Base-by-base conservation (phyloP, 2,113 vertebrate genomes). In the Mirounga angustirostris region DNA sequence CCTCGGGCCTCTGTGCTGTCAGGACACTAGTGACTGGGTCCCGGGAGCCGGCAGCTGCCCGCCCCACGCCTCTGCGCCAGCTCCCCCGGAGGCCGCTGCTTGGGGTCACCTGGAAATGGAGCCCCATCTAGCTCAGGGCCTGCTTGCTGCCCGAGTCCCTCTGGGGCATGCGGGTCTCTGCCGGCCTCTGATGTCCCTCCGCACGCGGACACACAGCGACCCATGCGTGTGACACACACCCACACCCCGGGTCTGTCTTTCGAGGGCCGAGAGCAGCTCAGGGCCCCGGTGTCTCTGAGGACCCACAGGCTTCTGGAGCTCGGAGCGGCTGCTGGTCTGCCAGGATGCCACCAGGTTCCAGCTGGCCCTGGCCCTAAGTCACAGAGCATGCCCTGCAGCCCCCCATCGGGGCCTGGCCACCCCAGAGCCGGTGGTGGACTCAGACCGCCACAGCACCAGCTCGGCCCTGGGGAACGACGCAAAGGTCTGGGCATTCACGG, bases 1-100 rank as follows among this genome's bases (percentile, higher is more conserved):
- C 26, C 61, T 54, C 12, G 1, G 40, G 21, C 46, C 8, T 89
- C 24, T 8, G 12, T 8, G 26, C 78, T 6, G 0, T 30, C 3
- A 0, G 18, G 80, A 30, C 30, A 9, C 11, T 22, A 4, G 26
- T 10, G 0, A 11, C 14, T 0, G 21, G 36, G 78, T 58, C 54
- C 61, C 13, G 15, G 65, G 26, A 54, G 28, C 58, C 0, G 0
- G 26, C 43, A 71, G 71, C 4, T 5, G 9, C 46, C 69, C 19
- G 1, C 5, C 28, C n/a, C 8, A 0, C 0, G 2, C 8, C 52
- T 11, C 73, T 9, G 2, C 1, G 9, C 12, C 11, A 4, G 16
- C 15, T 11, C 2, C n/a, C 74, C 30, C 61, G 26, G n/a, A 36
- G 0, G 3, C 46, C 21, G 1, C 13, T 76, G 3, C 67, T 2